phyloP scores from a whole-genome alignment of 2,888 invertebrate genomes.

The Eledona agricola region DNA sequence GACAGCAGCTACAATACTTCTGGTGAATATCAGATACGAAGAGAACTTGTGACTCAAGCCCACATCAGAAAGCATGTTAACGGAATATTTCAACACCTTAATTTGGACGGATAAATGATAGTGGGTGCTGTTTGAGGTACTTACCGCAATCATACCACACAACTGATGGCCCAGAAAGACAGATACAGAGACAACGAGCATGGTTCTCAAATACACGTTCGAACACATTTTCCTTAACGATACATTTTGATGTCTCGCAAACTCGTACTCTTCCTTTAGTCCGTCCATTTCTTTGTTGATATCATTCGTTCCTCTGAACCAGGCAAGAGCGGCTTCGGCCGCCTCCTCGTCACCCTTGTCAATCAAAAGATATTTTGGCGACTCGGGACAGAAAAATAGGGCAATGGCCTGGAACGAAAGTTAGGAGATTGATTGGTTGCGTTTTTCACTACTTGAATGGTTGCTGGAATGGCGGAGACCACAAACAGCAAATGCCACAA shows the following conservation, averaged over 20 bases:
- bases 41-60: background rate
- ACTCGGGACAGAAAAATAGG: background rate
- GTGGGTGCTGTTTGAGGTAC: background rate
- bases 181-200: background rate
- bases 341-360: background rate
- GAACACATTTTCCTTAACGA: background rate
- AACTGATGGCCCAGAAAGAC: conserved; percentile 6
- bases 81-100: background rate
- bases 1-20: background rate
- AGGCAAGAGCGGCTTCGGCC: background rate
- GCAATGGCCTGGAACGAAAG: too few species aligned
- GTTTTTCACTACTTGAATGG: too few species aligned
- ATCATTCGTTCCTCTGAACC: background rate
- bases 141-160: conserved; percentile 10
- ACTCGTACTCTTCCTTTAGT: background rate
- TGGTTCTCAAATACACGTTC: background rate
- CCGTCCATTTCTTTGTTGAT: background rate
- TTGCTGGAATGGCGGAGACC: background rate
- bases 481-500: background rate
- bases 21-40: background rate
- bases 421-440: too few species aligned
- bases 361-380: conserved; percentile 3
- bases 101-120: background rate
- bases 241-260: background rate
- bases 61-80: background rate